phyloP scores from a whole-genome alignment of 2,797 vertebrate genomes.

The Tachyglossus aculeatus region DNA sequence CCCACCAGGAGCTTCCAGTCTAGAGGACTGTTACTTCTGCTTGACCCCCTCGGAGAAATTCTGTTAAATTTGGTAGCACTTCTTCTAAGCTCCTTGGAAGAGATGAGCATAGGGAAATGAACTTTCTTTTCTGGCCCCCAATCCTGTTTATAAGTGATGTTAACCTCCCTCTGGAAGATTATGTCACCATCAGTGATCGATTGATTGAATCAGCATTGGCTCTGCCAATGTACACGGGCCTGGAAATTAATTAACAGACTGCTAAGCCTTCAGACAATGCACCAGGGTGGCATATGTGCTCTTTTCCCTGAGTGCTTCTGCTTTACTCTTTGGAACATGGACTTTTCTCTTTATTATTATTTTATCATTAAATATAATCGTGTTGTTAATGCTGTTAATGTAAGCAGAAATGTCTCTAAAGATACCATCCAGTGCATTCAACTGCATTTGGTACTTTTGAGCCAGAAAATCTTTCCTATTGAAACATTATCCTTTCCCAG shows the following conservation, averaged over 20 bases:
- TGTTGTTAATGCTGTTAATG: background rate
- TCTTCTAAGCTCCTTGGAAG: too few relatives aligned
- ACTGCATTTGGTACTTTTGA: background rate
- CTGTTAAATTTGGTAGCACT: too few relatives aligned
- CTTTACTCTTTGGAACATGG: background rate
- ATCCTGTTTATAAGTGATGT: too few relatives aligned
- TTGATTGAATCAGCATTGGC: too few relatives aligned
- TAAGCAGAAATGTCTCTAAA: background rate
- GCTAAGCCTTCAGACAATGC: background rate
- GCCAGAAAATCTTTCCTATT: constrained; percentile 17
- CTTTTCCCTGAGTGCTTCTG: background rate
- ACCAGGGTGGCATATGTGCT: background rate
- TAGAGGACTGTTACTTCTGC: too few relatives aligned
- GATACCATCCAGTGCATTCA: background rate
- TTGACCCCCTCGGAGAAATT: too few relatives aligned
- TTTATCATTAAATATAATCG: background rate
- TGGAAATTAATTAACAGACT: background rate
- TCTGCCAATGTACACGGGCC: background rate
- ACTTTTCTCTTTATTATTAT: background rate
- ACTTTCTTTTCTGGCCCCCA: too few relatives aligned
- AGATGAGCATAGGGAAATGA: too few relatives aligned
- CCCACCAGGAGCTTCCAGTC: too few relatives aligned
- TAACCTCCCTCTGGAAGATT: too few relatives aligned
- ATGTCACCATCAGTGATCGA: too few relatives aligned
- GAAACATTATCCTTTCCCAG: constrained; percentile 75